Conservation (phyloP, 2,888 invertebrate genomes). For the Lymantria monacha region DNA sequence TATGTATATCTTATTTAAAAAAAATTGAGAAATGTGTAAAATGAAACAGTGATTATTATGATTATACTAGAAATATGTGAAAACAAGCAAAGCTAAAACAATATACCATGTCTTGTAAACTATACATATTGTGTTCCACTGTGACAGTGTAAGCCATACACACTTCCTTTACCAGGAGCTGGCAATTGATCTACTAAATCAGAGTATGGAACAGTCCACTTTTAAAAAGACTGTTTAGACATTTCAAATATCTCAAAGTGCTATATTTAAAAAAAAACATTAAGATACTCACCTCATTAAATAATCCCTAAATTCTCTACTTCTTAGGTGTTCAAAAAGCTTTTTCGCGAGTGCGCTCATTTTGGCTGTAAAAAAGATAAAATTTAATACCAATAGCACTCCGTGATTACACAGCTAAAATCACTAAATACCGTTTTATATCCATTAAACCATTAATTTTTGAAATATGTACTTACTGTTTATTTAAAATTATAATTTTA, state of each 20-base stretch:
- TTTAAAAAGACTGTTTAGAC: not conserved
- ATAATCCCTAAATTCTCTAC: conserved; percentile 92
- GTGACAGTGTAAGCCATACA: too few relatives aligned
- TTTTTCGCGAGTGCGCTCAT: conserved; percentile 63
- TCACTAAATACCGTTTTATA: not conserved
- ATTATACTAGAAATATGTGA: too few relatives aligned
- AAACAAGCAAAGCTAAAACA: too few relatives aligned
- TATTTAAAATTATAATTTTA: conserved; percentile 15
- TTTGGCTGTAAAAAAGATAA: conserved; percentile 46
- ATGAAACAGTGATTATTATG: too few relatives aligned
- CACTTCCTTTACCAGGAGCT: too few relatives aligned
- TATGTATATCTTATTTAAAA: too few relatives aligned
- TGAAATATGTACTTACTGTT: too few relatives aligned
- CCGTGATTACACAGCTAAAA: not conserved
- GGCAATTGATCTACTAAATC: too few relatives aligned
- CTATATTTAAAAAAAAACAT: not conserved
- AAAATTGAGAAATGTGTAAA: too few relatives aligned
- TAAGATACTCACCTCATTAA: conserved; percentile 87
- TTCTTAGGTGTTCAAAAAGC: conserved; percentile 84
- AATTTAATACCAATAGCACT: not conserved
- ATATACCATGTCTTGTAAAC: too few relatives aligned
- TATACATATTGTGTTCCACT: too few relatives aligned
- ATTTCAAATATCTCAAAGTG: not conserved
- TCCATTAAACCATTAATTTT: not conserved
- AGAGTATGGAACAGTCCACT: too few relatives aligned